Evolutionary conservation across 1,140 invertebrate species (phyloP), one percentile per base, ranked within the genome.

Genomic region (Bombus balteatus): DNA sequence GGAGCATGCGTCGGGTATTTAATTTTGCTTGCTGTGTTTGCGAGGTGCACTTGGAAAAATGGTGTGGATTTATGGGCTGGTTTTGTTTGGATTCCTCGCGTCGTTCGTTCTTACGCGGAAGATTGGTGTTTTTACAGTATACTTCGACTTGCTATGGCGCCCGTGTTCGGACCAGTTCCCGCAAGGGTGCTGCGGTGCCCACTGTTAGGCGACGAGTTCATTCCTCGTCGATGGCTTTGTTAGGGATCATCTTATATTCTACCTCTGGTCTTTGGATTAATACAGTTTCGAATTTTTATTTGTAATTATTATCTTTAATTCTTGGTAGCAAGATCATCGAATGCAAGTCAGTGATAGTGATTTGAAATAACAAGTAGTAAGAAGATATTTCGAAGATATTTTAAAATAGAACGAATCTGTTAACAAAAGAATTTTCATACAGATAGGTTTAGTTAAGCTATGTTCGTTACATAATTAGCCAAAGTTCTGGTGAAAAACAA

Each of bases 11-110:
- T 3, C 22, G 25, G 57, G 53, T 47, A 87, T 87, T 87, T 83
- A 87, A 88, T 87, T 87, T 83, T 77, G 72, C 66, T 72, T 68
- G 66, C 25, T 37, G 39, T 13, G 41, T n/a, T 32, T n/a, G 41
- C 39, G 25, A 28, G 70, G 28, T 25, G 39, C 39, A 18, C 37
- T 41, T 74, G 72, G 72, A 47, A 74, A 66, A 47, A 74, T 74
- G 6, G 28, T n/a, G 71, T 41, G 39, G 71, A 73, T 73, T 74
- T 47, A 41, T 43, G 72, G 39, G 22, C 6, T 13, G 72, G 72
- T 43, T 74, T 74, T 74, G 72, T 28, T 74, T 32, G 72, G 34
- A 43, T 74, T 43, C 39, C 72, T 41, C 39, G 28, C 70, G 37
- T n/a, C 25, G 5, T n/a, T n/a, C 12, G 22, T 41, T 72, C 28